Base-by-base conservation (phyloP, 1,140 invertebrate species). In the Nasonia giraulti region DNA sequence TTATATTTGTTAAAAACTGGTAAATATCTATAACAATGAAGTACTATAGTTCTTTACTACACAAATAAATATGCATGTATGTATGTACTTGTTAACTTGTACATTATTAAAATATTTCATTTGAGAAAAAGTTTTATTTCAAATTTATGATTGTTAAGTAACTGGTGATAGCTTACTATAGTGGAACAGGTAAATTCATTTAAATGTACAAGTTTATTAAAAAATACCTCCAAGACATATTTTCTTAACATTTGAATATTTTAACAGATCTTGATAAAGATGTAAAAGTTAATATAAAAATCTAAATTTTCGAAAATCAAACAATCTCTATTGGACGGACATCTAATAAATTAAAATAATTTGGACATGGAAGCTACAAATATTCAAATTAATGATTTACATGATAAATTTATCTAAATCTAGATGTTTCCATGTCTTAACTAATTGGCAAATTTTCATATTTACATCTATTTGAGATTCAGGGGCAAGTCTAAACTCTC, bases 371-470 rank as follows among this genome's bases (percentile, higher is more conserved):
- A 82, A 75, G 37, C 23, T 76, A 66, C 31, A 62, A 76, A 44
- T 75, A 76, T 12, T 27, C 23, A 66, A 37, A 76, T n/a, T 55
- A 71, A 23, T 20, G n/a, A n/a, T n/a, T n/a, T n/a, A n/a, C n/a
- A n/a, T n/a, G 11, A 62, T 55, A 8, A 37, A 23, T 75, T 33
- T 37, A 62, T 44, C 31, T 66, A 76, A 40, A 66, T 17, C 23
- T 71, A 71, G 14, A 68, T 83, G 17, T 69, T 78, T 69, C 12
- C 14, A 47, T 69, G 20, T 81, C 23, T 62, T 69, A 17, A 78
- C 37, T 75, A 83, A 33, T 78, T 83, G 87, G 88, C 88, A 87
- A 86, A 84, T 88, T 86, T 75, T 87, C 78, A 69, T 88, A 83
- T 62, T 85, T 85, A 75, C n/a, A 20, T 78, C 14, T 79, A 73